Conservation (phyloP, 2,888 invertebrate species). For the Sisyra nigra region DNA sequence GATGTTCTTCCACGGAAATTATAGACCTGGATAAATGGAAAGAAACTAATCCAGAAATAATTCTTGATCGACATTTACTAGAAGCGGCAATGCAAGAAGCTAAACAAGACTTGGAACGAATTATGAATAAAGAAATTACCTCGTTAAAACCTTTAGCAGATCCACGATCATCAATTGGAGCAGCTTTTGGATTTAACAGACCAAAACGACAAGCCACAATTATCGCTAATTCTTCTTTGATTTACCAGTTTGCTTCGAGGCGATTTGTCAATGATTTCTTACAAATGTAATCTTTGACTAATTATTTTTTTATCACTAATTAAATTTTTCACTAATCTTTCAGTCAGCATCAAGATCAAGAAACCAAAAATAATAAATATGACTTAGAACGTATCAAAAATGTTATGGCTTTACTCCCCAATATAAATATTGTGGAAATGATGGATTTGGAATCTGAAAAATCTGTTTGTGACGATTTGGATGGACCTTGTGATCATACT, state of each 20-base stretch:
- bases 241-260: constrained; percentile 29
- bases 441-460: constrained; percentile 24
- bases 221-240: constrained; percentile 29
- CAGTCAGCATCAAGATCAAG: constrained; percentile 11
- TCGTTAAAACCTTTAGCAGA: constrained; percentile 21
- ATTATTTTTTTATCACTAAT: background rate
- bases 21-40: constrained; percentile 24
- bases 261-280: constrained; percentile 26
- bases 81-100: constrained; percentile 25
- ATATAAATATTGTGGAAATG: constrained; percentile 26
- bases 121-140: constrained; percentile 22
- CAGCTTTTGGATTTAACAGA: constrained; percentile 28
- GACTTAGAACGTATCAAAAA: constrained; percentile 20
- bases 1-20: constrained; percentile 20
- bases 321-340: background rate
- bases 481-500: constrained; percentile 28
- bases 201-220: constrained; percentile 29
- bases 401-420: constrained; percentile 25
- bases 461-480: constrained; percentile 25
- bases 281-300: constrained; percentile 20
- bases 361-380: constrained; percentile 4
- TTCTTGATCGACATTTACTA: constrained; percentile 22
- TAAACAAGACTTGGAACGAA: constrained; percentile 23
- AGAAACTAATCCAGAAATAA: constrained; percentile 21
- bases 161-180: constrained; percentile 26